phyloP scores from a whole-genome alignment of 2,113 vertebrate species.

The Tenebrosternarchus preto region DNA sequence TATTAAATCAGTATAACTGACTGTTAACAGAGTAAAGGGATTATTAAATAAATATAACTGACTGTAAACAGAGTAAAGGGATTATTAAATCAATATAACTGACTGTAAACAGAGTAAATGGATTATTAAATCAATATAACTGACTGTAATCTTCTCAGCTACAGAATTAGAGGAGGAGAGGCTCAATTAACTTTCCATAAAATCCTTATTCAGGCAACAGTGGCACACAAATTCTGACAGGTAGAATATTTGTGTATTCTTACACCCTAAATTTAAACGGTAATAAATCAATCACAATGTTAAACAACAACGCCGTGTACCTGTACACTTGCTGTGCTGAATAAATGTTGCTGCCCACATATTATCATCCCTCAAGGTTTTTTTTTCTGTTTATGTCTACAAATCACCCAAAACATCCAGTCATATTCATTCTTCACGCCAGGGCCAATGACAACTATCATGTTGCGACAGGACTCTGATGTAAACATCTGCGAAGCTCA shows the following conservation, averaged over 20 bases:
- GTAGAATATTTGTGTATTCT: not conserved
- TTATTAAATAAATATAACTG: too few species aligned
- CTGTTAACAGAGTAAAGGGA: too few species aligned
- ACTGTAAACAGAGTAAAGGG: too few species aligned
- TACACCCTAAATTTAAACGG: not conserved
- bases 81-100: too few species aligned
- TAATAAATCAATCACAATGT: not conserved
- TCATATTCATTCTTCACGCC: too few species aligned
- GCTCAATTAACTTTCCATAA: not conserved
- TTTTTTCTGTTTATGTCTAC: not conserved
- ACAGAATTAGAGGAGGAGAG: conserved; percentile 15
- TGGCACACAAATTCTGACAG: not conserved
- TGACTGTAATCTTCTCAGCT: conserved; percentile 48
- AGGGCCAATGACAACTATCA: not conserved
- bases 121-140: conserved; percentile 67
- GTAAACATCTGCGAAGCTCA: too few species aligned
- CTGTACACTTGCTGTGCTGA: not conserved
- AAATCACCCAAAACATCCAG: not conserved
- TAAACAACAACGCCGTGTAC: not conserved
- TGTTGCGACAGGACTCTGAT: too few species aligned
- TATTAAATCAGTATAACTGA: too few species aligned
- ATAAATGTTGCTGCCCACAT: not conserved
- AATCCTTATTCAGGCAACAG: not conserved
- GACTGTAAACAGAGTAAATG: too few species aligned
- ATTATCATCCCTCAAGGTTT: not conserved